Conservation (phyloP, 2,113 vertebrate species). For the Epinephelus cyanopodus region DNA sequence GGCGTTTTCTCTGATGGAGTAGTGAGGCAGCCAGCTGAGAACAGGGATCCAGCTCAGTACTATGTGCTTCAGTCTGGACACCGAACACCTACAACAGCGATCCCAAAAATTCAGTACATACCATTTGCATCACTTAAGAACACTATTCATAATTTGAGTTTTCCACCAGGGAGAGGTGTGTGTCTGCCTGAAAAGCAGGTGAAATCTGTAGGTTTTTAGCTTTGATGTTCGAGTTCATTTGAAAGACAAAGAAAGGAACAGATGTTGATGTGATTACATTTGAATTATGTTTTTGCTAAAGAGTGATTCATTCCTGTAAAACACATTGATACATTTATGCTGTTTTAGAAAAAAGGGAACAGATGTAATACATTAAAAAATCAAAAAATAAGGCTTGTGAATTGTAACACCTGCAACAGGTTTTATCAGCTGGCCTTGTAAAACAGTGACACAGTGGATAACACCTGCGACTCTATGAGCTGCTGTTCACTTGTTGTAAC, state of each 20-base stretch:
- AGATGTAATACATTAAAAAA: not conserved
- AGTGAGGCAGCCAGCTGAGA: constrained; percentile 90
- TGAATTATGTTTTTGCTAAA: not conserved
- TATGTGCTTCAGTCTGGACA: constrained; percentile 74
- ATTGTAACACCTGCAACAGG: constrained; percentile 33
- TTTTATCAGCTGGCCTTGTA: constrained; percentile 52
- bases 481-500: not conserved
- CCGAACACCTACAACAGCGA: constrained; percentile 85
- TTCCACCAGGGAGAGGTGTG: not conserved
- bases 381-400: constrained; percentile 30
- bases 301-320: not conserved
- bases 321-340: not conserved
- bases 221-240: not conserved
- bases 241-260: not conserved
- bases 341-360: not conserved
- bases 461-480: not conserved
- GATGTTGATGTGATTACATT: not conserved
- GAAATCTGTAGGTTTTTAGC: not conserved
- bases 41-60: constrained; percentile 87
- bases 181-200: not conserved
- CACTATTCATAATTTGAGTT: not conserved
- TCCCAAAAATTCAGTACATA: not conserved
- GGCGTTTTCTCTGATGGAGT: constrained; percentile 90
- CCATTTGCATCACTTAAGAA: not conserved
- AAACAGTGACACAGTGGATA: not conserved